A percentile compares a stretch with the other conserved stretches of the same genome.
These are phyloP conservation scores for Arrhamphus sclerolepis DNA, from an alignment of 2,797 vertebrate genomes.

Conservation along the genomic window DNA sequence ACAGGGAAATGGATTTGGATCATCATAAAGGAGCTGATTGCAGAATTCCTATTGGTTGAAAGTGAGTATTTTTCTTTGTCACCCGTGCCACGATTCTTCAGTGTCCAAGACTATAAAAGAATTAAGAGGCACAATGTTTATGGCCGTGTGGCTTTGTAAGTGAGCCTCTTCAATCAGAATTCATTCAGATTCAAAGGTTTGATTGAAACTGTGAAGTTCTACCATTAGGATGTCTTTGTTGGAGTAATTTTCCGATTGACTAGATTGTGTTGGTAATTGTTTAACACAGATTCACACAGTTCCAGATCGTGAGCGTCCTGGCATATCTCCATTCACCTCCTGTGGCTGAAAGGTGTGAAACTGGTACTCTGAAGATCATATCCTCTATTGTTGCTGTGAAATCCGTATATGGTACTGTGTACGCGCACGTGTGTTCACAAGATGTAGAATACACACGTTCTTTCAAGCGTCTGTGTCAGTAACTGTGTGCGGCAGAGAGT, in stretches of 20 bases:
- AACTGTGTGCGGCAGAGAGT: conserved; percentile 36
- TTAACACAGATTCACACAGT: conserved; percentile 57
- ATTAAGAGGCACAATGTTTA: conserved; percentile 70
- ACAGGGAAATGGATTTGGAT: conserved; percentile 59
- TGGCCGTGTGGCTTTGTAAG: conserved; percentile 65
- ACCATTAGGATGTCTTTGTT: conserved; percentile 76
- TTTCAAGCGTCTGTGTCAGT: conserved; percentile 36
- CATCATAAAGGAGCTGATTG: conserved; percentile 75
- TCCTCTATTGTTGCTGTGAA: conserved; percentile 70
- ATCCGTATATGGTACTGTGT: conserved; percentile 60
- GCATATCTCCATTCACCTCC: conserved; percentile 55
- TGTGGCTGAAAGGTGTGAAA: conserved; percentile 44
- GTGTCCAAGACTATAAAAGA: conserved; percentile 63
- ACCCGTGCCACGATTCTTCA: conserved; percentile 53
- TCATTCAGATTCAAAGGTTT: conserved; percentile 70
- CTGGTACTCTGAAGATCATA: conserved; percentile 45
- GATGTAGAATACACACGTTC: conserved; percentile 29
- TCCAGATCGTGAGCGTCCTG: conserved; percentile 36
- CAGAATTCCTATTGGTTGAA: conserved; percentile 57
- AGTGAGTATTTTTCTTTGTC: conserved; percentile 62
- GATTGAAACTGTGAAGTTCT: conserved; percentile 74
- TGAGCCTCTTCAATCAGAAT: conserved; percentile 76
- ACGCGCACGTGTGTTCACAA: conserved; percentile 29
- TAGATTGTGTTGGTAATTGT: conserved; percentile 72
- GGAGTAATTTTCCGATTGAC: conserved; percentile 61